Conservation (phyloP, 2,113 vertebrate genomes). For the Falco punctatus region DNA sequence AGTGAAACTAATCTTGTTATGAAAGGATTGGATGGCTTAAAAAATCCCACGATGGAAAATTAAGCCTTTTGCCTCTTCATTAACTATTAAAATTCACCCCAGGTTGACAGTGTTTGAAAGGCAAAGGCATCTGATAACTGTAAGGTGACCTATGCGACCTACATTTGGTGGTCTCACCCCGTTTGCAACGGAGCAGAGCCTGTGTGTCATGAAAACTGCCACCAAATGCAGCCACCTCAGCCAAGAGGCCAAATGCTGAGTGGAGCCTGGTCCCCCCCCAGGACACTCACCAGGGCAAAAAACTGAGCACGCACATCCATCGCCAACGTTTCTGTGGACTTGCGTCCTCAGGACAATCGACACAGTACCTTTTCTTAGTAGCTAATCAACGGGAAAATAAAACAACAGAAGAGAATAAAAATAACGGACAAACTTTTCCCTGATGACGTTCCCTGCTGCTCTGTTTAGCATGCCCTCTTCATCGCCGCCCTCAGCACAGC, state of each 20-base stretch:
- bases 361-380: background rate
- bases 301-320: rapidly evolving
- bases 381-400: background rate
- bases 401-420: slow-evolving; percentile 5
- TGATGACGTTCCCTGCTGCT: background rate
- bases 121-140: background rate
- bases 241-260: background rate
- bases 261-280: background rate
- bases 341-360: background rate
- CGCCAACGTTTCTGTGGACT: rapidly evolving
- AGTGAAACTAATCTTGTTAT: background rate
- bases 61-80: background rate
- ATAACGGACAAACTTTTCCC: background rate
- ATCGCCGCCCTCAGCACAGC: background rate
- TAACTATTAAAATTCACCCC: background rate
- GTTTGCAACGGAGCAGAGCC: background rate
- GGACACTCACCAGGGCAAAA: background rate
- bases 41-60: background rate
- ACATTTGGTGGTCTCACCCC: background rate
- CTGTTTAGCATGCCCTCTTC: slow-evolving; percentile 46
- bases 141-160: background rate
- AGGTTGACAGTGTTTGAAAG: background rate
- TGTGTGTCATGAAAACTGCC: background rate
- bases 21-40: background rate
- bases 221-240: background rate